A percentile compares a stretch with the other conserved stretches of the same genome.
These are phyloP conservation scores for Cephus nigrinus DNA, from an alignment of 2,888 invertebrate genomes.

Conservation along the genomic window DNA sequence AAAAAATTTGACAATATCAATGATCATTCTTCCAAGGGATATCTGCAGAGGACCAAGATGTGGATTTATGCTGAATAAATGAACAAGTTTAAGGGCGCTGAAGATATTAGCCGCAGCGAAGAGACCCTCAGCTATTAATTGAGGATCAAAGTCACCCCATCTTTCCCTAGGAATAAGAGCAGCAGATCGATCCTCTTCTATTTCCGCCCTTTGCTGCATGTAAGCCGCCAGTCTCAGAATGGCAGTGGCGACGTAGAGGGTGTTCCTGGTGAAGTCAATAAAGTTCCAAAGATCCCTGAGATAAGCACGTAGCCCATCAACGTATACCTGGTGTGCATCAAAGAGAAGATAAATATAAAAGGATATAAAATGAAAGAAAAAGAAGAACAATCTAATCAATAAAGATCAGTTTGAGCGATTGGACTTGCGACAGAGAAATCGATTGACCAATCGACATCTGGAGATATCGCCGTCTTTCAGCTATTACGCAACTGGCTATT, in stretches of 20 bases:
- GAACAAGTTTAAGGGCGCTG: constrained; percentile 90
- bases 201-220: constrained; percentile 79
- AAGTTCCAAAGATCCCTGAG: constrained; percentile 96
- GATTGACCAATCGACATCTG: not conserved
- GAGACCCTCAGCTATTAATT: constrained; percentile 90
- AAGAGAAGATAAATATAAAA: not conserved
- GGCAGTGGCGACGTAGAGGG: constrained; percentile 81
- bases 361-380: not conserved
- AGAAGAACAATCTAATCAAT: not conserved
- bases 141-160: constrained; percentile 95
- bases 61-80: constrained; percentile 93
- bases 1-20: constrained; percentile 93
- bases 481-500: not conserved
- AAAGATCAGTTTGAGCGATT: not conserved
- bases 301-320: constrained; percentile 87
- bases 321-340: constrained; percentile 71
- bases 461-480: not conserved
- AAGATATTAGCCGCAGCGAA: constrained; percentile 97
- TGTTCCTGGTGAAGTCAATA: constrained; percentile 92
- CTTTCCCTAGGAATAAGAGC: constrained; percentile 84
- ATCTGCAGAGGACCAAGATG: constrained; percentile 93
- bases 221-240: constrained; percentile 79
- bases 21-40: constrained; percentile 88
- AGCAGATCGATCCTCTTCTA: constrained; percentile 74
- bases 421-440: not conserved